Evolutionary conservation across 2,797 vertebrate genomes (phyloP).

Genomic region (Hydrophis major): DNA sequence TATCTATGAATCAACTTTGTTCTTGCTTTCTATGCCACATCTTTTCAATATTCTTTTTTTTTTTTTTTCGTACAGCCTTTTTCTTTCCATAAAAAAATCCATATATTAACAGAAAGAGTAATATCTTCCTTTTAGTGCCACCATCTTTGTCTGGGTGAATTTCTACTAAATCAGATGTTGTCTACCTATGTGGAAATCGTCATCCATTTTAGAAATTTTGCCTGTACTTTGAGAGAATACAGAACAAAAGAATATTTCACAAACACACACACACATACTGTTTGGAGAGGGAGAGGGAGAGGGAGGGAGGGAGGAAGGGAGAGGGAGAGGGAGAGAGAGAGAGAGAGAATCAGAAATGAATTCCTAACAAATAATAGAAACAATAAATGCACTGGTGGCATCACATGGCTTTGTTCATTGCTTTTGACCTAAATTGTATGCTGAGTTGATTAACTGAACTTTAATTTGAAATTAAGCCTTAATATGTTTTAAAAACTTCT

Average conservation of each 20-base stretch:
- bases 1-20: neutral
- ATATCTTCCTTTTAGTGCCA: neutral
- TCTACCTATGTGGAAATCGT: neutral
- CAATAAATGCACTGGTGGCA: too few relatives aligned
- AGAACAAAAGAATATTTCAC: neutral
- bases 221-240: neutral
- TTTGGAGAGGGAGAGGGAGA: too few relatives aligned
- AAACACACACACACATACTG: neutral
- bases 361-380: too few relatives aligned
- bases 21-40: neutral
- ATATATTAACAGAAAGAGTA: neutral
- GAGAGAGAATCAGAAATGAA: too few relatives aligned
- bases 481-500: neutral
- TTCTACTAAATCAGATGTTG: neutral
- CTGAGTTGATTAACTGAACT: too few relatives aligned
- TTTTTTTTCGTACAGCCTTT: neutral
- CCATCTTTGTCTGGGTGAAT: neutral
- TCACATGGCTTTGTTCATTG: too few relatives aligned
- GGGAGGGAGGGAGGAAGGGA: too few relatives aligned
- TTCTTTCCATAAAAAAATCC: neutral
- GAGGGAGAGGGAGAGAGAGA: too few relatives aligned
- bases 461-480: neutral
- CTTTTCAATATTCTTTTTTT: neutral
- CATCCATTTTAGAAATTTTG: neutral
- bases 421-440: too few relatives aligned